These are phyloP conservation scores for Drosophila baimaii DNA, from an alignment of 1,140 invertebrate species.

Conservation along the genomic window DNA sequence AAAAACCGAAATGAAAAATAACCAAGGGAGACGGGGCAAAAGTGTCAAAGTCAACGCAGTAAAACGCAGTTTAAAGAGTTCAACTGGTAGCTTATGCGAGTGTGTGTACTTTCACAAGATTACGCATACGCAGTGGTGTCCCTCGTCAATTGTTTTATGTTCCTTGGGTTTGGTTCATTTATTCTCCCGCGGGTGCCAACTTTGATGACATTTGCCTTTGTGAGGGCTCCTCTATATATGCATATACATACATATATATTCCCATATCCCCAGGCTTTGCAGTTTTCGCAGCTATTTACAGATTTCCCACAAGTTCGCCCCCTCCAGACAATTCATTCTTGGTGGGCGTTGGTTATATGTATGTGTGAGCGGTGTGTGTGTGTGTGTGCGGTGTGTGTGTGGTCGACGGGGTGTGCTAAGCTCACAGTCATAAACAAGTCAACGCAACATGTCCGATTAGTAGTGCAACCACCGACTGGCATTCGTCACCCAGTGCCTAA, in stretches of 20 bases:
- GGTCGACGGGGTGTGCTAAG: slow-evolving; percentile 61
- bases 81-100: slow-evolving; percentile 7
- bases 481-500: slow-evolving; percentile 72
- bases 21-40: not conserved
- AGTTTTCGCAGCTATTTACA: slow-evolving; percentile 81
- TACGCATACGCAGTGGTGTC: slow-evolving; percentile 70
- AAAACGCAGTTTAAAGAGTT: slow-evolving; percentile 36
- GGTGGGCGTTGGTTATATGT: slow-evolving; percentile 3
- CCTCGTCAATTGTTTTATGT: slow-evolving; percentile 48
- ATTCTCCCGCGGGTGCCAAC: slow-evolving; percentile 59
- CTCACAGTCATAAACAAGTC: slow-evolving; percentile 80
- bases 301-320: slow-evolving; percentile 76
- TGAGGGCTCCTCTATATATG: slow-evolving; percentile 15
- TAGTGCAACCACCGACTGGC: slow-evolving; percentile 81
- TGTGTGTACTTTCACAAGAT: slow-evolving; percentile 54
- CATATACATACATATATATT: not conserved
- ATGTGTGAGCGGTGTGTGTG: slow-evolving; percentile 8
- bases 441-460: slow-evolving; percentile 82
- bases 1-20: slow-evolving; percentile 15
- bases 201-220: slow-evolving; percentile 59
- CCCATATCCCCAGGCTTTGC: slow-evolving; percentile 43
- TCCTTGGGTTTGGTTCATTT: slow-evolving; percentile 22
- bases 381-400: slow-evolving; percentile 26
- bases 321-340: slow-evolving; percentile 35
- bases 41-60: slow-evolving; percentile 58